Evolutionary conservation across 2,113 vertebrate genomes (phyloP).

Genomic region (Phoxinus phoxinus): DNA sequence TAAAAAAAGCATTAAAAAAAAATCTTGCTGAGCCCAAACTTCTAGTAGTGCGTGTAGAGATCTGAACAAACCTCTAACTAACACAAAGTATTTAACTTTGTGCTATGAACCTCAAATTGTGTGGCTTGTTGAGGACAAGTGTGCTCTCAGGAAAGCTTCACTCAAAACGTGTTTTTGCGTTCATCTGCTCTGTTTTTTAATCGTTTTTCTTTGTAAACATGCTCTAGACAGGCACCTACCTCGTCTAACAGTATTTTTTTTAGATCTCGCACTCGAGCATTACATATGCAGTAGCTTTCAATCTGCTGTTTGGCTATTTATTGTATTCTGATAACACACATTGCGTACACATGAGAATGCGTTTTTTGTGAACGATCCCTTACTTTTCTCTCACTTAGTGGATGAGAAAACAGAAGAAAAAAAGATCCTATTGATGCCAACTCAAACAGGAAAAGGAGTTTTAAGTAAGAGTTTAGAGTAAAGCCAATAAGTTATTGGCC

Average conservation of each 20-base stretch:
- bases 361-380: no score
- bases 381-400: no score
- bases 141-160: background rate
- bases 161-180: background rate
- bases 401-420: background rate
- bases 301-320: background rate
- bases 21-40: background rate
- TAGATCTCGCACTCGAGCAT: background rate
- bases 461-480: background rate
- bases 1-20: no score
- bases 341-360: no score
- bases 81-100: background rate
- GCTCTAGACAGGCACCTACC: background rate
- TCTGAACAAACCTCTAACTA: background rate
- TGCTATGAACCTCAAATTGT: background rate
- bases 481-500: background rate
- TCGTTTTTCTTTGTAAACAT: background rate
- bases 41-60: background rate
- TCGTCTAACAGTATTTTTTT: background rate
- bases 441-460: background rate
- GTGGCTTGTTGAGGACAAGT: background rate
- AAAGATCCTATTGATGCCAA: background rate
- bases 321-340: background rate
- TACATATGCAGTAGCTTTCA: background rate
- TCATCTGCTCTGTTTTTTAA: background rate